Conservation (phyloP, 1,140 invertebrate genomes). For the Aphaenogaster floridana region DNA sequence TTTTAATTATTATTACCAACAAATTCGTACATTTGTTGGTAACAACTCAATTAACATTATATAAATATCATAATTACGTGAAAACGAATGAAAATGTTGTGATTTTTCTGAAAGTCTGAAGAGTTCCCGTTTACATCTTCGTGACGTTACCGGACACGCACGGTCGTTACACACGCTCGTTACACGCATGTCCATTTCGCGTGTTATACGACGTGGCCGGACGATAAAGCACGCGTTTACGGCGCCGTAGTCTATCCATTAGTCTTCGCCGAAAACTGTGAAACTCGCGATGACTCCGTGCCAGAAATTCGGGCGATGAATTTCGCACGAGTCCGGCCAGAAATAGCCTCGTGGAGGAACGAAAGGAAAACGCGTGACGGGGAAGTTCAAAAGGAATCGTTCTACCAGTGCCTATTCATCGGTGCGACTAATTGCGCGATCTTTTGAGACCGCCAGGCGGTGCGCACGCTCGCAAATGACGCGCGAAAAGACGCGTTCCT, state of each 20-base stretch:
- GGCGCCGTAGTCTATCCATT: conserved; percentile 47
- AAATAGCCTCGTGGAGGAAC: conserved; percentile 32
- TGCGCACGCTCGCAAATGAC: neutral
- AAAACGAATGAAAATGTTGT: neutral
- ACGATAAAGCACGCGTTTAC: conserved; percentile 48
- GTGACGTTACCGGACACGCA: neutral
- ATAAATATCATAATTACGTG: neutral
- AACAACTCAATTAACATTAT: neutral
- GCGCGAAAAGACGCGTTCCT: conserved; percentile 1
- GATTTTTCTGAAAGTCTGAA: neutral
- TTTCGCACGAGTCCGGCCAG: conserved; percentile 45
- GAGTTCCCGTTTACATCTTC: neutral
- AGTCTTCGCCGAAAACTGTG: conserved; percentile 48
- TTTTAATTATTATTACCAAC: neutral
- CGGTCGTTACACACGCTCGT: conserved; percentile 16
- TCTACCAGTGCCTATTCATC: conserved; percentile 28
- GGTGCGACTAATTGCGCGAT: conserved; percentile 54
- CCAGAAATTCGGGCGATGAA: conserved; percentile 50
- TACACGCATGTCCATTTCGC: conserved; percentile 16
- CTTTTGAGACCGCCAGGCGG: conserved; percentile 25
- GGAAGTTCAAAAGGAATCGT: conserved; percentile 46
- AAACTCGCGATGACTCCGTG: conserved; percentile 31
- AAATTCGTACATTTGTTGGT: neutral
- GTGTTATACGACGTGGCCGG: conserved; percentile 19
- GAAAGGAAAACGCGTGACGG: conserved; percentile 32